Conservation (phyloP, 2,113 vertebrate genomes). For the Ctenomys sociabilis region DNA sequence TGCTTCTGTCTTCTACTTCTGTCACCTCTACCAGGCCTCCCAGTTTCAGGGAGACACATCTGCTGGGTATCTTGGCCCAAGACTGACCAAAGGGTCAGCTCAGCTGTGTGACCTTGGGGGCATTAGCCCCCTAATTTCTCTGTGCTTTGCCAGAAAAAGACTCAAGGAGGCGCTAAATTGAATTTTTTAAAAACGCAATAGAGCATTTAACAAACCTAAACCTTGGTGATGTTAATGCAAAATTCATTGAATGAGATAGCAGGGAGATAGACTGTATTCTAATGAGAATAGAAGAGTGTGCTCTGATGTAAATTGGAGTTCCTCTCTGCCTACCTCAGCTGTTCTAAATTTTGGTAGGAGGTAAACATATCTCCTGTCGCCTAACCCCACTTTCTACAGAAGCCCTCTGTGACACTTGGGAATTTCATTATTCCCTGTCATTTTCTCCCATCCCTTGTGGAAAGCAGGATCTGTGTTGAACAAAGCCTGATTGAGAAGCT, state of each 20-base stretch:
- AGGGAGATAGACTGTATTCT: not conserved
- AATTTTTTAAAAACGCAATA: not conserved
- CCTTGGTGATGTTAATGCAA: not conserved
- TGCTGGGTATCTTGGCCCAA: not conserved
- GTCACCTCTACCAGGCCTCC: not conserved
- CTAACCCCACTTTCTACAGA: not conserved
- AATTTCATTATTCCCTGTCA: not conserved
- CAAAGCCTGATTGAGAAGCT: not conserved
- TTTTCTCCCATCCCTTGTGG: not conserved
- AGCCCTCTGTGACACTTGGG: not conserved
- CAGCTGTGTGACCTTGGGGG: not conserved
- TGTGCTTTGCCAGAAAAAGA: not conserved
- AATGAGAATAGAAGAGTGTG: not conserved
- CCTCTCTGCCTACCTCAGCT: not conserved
- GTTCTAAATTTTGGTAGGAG: not conserved
- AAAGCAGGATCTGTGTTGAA: not conserved
- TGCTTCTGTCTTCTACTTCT: not conserved
- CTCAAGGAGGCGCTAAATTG: not conserved
- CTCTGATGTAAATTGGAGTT: not conserved
- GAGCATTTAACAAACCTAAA: not conserved
- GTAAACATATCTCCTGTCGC: not conserved
- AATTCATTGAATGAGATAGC: not conserved
- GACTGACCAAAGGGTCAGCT: not conserved
- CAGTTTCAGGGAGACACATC: not conserved
- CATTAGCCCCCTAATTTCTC: not conserved